Base-by-base conservation (phyloP, 1,140 invertebrate species). In the Caenorhabditis tropicalis region DNA sequence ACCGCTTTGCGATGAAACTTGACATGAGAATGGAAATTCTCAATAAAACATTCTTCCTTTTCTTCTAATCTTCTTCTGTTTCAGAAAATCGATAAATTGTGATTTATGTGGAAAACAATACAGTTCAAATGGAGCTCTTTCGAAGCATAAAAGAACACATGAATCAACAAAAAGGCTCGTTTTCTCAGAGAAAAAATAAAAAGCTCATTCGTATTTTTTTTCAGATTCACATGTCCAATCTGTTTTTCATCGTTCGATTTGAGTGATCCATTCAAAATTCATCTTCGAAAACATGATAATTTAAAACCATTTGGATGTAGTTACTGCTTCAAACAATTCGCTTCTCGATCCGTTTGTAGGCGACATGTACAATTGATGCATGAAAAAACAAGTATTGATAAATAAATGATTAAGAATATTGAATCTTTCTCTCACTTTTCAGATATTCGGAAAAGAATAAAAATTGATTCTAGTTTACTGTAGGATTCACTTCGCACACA, bases 191-290 rank as follows among this genome's bases (percentile, higher is more conserved):
- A 19, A 51, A 51, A 51, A 51, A 15, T 60, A 15, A 58, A 19
- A 24, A 16, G 27, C 5, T 29, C 6, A 29, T 58, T 27, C 6
- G 16, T 3, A 1, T 21, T 51, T 6, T 79, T 43, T 80, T 48
- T 80, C 65, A 74, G 65, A 74, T 74, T 74, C 36, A 74, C 65
- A 5, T 74, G 65, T 24, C 65, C 65, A 16, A 43, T 24, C 9
- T 74, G 65, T n/a, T 74, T 21, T 29, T 7, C 33, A 9, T 33
- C 36, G 10, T 74, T 74, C 21, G 65, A 74, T 27, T 24, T 74
- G n/a, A 74, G 65, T n/a, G 65, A 74, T 43, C 65, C 65, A 24
- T 74, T 74, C 65, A 74, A 74, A 46, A 74, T 74, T 19, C 65
- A 74, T 15, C 36, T 74, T 7, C 65, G 65, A 19, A 74, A 74